Percentiles rank a stretch among this genome's conserved stretches.
phyloP scores from a whole-genome alignment of 2,888 invertebrate species.

The Athalia cordata region DNA sequence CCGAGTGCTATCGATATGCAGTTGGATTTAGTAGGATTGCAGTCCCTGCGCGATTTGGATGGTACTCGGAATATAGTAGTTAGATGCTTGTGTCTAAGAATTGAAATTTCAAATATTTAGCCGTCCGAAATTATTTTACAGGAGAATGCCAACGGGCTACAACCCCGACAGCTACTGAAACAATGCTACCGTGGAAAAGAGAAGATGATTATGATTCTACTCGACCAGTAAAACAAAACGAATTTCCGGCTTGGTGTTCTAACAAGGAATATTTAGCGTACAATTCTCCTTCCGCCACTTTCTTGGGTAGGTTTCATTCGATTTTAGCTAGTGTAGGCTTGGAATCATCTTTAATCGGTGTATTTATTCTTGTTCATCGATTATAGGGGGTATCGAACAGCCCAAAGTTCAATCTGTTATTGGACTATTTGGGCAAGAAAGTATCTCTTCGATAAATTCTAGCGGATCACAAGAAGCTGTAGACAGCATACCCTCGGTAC shows the following conservation, averaged over 20 bases:
- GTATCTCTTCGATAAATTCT: conserved; percentile 82
- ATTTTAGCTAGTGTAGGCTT: neutral
- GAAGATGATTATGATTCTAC: conserved; percentile 84
- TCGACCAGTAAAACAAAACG: conserved; percentile 83
- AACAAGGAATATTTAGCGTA: conserved; percentile 95
- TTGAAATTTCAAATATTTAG: neutral
- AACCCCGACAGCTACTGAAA: conserved; percentile 92
- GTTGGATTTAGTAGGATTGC: conserved; percentile 33
- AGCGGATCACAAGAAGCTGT: conserved; percentile 72
- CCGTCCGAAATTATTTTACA: conserved; percentile 40
- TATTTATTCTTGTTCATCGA: neutral
- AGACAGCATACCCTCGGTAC: conserved; percentile 78
- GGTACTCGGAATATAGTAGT: conserved; percentile 42
- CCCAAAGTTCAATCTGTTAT: conserved; percentile 92
- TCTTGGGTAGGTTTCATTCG: conserved; percentile 81
- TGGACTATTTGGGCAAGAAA: conserved; percentile 91
- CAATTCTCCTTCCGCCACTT: conserved; percentile 93
- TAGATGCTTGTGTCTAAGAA: too few relatives aligned
- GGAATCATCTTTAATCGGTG: neutral
- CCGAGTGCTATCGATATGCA: conserved; percentile 23
- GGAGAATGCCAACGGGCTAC: conserved; percentile 85
- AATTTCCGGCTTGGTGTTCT: conserved; percentile 96
- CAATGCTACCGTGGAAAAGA: conserved; percentile 94
- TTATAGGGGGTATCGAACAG: conserved; percentile 88
- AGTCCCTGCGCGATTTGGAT: conserved; percentile 51